A percentile compares a stretch with the other conserved stretches of the same genome.
Evolutionary conservation across 1,140 invertebrate species (phyloP).

Genomic region (Prorops nasuta): DNA sequence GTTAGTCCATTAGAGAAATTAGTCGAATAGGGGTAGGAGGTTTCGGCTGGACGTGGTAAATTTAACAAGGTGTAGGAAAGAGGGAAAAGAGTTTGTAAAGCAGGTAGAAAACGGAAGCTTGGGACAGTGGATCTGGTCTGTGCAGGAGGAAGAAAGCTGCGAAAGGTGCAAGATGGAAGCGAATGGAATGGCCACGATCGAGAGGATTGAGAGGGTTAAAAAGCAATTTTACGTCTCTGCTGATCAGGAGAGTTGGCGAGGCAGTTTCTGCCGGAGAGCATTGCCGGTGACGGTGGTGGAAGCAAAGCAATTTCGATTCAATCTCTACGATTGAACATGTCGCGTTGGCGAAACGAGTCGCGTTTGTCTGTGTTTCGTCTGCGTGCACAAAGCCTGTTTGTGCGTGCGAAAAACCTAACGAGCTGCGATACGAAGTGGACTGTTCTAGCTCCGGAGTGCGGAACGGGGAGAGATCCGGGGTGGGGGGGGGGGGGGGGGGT

Average conservation of each 20-base stretch:
- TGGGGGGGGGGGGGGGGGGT: not conserved
- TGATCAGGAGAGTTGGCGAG: conserved; percentile 13
- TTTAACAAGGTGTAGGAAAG: too few relatives aligned
- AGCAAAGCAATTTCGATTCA: conserved; percentile 34
- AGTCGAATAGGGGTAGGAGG: too few relatives aligned
- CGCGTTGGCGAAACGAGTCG: conserved; percentile 7
- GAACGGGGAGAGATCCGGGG: too few relatives aligned
- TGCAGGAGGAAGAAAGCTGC: too few relatives aligned
- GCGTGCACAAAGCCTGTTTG: conserved; percentile 10
- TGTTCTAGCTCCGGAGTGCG: too few relatives aligned
- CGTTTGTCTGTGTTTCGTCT: conserved; percentile 1
- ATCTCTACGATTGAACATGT: conserved; percentile 21
- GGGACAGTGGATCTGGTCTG: too few relatives aligned
- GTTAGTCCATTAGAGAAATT: too few relatives aligned
- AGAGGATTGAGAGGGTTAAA: conserved; percentile 34
- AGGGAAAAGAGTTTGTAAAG: too few relatives aligned
- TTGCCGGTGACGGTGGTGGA: conserved; percentile 15
- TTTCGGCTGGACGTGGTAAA: too few relatives aligned
- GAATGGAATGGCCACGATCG: too few relatives aligned
- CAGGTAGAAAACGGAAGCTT: too few relatives aligned
- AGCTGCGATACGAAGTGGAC: conserved; percentile 8
- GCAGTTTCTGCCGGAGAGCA: not conserved
- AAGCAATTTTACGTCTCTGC: conserved; percentile 40
- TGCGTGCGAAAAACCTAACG: conserved; percentile 29
- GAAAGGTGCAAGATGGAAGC: too few relatives aligned